Percentiles rank a stretch among this genome's conserved stretches.
Conservation (phyloP, 2,888 invertebrate genomes). For the Stenurella melanura region DNA sequence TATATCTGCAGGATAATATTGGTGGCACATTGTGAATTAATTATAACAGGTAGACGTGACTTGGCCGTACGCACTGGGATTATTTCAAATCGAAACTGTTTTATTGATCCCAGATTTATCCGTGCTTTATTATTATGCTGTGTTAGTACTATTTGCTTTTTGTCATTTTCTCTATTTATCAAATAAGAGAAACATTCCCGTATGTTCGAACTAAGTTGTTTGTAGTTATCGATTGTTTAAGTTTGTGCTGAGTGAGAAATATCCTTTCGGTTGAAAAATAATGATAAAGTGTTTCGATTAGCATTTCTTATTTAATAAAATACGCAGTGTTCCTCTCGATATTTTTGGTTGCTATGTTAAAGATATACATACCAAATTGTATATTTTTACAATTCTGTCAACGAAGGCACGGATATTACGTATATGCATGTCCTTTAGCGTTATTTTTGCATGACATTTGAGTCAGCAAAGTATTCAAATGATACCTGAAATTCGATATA, state of each 20-base stretch:
- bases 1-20: conserved; percentile 54
- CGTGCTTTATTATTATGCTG: conserved; percentile 17
- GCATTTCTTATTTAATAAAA: no score
- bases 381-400: no score
- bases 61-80: conserved; percentile 50
- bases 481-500: no score
- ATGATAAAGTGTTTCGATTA: no score
- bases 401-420: no score
- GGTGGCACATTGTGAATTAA: conserved; percentile 55
- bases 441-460: no score
- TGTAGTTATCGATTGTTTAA: not conserved
- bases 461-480: no score
- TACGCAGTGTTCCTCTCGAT: no score
- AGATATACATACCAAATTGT: no score
- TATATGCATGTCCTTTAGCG: no score
- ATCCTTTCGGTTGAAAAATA: not conserved
- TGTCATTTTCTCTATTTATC: conserved; percentile 10
- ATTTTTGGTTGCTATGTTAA: no score
- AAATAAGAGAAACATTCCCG: not conserved
- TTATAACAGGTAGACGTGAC: conserved; percentile 58
- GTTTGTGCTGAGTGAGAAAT: not conserved
- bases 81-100: conserved; percentile 51
- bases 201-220: not conserved
- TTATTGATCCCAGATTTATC: conserved; percentile 42
- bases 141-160: conserved; percentile 26